phyloP scores from a whole-genome alignment of 2,113 vertebrate genomes.

The Tachysurus fulvidraco region DNA sequence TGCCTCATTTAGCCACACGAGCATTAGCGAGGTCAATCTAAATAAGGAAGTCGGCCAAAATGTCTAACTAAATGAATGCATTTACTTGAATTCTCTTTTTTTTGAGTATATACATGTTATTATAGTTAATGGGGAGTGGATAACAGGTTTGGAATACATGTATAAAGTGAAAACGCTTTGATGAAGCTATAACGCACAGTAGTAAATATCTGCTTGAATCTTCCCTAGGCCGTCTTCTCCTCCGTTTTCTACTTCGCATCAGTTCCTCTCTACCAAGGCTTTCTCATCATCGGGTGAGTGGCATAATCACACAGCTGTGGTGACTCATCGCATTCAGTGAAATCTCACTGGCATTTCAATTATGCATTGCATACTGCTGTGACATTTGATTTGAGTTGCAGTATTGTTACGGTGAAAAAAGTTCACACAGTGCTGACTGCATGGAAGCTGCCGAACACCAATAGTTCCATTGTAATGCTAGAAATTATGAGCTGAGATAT shows the following conservation, averaged over 20 bases:
- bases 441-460: slow-evolving; percentile 18
- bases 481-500: slow-evolving; percentile 37
- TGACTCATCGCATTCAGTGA: slow-evolving; percentile 61
- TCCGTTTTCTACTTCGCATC: slow-evolving; percentile 97
- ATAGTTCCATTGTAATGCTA: slow-evolving; percentile 35
- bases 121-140: neutral
- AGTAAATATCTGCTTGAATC: slow-evolving; percentile 5
- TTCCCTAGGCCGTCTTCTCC: slow-evolving; percentile 87
- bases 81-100: neutral
- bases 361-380: slow-evolving; percentile 42
- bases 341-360: slow-evolving; percentile 48
- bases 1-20: neutral
- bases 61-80: too few relatives aligned
- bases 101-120: neutral
- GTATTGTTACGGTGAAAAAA: slow-evolving; percentile 55
- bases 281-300: slow-evolving; percentile 95
- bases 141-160: neutral
- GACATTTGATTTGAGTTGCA: slow-evolving; percentile 68
- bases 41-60: too few relatives aligned
- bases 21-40: too few relatives aligned
- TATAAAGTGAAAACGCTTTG: neutral
- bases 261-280: slow-evolving; percentile 95
- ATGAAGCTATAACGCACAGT: neutral
- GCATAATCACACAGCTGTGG: slow-evolving; percentile 1
- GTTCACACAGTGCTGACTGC: slow-evolving; percentile 33